Evolutionary conservation across 2,113 vertebrate genomes (phyloP), one percentile per base, ranked within the genome.

Genomic region (Myiagra hebetior): DNA sequence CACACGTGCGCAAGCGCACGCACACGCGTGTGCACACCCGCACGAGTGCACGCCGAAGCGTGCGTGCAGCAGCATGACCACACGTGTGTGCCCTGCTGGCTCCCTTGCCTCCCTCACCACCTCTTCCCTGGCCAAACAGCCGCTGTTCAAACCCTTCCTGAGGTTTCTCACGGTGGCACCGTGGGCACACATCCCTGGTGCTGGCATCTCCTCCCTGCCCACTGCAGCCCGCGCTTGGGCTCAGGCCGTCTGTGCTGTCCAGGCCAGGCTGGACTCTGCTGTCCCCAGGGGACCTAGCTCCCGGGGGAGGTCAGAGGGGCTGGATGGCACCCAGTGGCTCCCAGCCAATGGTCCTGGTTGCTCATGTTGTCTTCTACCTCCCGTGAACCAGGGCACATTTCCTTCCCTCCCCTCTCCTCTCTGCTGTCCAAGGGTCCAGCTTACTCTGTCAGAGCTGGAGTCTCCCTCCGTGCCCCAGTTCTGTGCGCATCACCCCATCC

Each of bases 41-140:
- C 37, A 19, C 0, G 3, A 0, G n/a, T 4, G 49, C 30, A 4
- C 5, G 2, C 50, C 2, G 3, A 5, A 2, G 11, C 30, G 8
- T 1, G 37, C 2, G 0, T 21, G 50, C 30, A 3, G 78, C 10
- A 16, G 64, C 37, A 0, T 3, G 1, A 11, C 35, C 42, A 5
- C 18, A 3, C 0, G 1, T 1, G 23, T n/a, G 8, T 4, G 39
- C 60, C 28, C 68, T 1, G 31, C 56, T n/a, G 1, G 49, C 75
- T 52, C 52, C 6, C 60, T 33, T 6, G 0, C 41, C 2, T 13
- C 39, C 33, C 42, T 79, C 5, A 1, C 4, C 3, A 2, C 44
- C 20, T 28, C 20, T 4, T 8, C 13, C 37, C 72, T 12, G 27
- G 57, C 31, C 9, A 6, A 11, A 26, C 24, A 8, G 4, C 39